These are phyloP conservation scores for Leucophenga montana DNA, from an alignment of 2,888 invertebrate species.

Conservation along the genomic window DNA sequence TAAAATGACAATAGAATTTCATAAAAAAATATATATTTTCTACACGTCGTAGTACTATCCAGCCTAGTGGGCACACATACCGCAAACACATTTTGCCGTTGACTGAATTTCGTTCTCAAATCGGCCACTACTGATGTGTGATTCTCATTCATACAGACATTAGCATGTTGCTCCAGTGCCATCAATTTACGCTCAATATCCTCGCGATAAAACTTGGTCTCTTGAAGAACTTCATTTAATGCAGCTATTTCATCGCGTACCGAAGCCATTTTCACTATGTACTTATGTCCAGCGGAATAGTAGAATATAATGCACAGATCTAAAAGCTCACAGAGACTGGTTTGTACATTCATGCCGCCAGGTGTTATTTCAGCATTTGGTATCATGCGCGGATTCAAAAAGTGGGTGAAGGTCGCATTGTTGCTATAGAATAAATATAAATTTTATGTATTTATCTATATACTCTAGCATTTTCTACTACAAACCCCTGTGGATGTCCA, in stretches of 20 bases:
- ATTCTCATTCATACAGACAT: constrained; percentile 63
- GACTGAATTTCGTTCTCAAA: constrained; percentile 66
- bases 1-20: background rate
- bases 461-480: background rate
- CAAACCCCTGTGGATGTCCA: constrained; percentile 64
- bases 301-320: constrained; percentile 71
- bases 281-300: constrained; percentile 72
- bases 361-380: constrained; percentile 48
- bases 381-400: constrained; percentile 55
- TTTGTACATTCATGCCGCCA: constrained; percentile 59
- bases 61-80: constrained; percentile 59
- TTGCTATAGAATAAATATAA: constrained; percentile 32
- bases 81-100: constrained; percentile 71
- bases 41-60: too few relatives aligned
- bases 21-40: background rate
- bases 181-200: constrained; percentile 67
- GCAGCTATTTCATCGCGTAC: constrained; percentile 72
- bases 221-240: constrained; percentile 70
- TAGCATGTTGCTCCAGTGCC: constrained; percentile 63
- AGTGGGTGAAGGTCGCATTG: constrained; percentile 60
- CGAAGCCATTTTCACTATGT: constrained; percentile 71
- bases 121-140: constrained; percentile 68
- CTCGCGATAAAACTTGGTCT: constrained; percentile 69
- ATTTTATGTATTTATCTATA: background rate
- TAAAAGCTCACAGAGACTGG: constrained; percentile 68